Evolutionary conservation across 2,797 vertebrate species (phyloP), one percentile per base, ranked within the genome.

Genomic region (Urocyon cinereoargenteus): DNA sequence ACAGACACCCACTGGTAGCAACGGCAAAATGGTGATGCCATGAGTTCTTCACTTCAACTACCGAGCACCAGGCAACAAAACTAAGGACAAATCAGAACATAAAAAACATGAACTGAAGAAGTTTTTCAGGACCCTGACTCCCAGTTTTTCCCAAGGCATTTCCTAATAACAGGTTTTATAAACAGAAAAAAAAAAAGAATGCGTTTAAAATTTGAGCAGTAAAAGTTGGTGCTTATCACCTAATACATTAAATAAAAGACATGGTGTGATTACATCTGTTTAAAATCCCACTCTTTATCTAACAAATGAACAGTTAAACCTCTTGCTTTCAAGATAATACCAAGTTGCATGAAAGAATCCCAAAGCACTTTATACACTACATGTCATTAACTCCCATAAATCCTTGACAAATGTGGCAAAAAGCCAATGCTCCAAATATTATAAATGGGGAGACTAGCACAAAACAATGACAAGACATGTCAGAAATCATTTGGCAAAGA

Each of bases 301-400:
- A 98, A 98, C 93, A 98, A 97, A 97, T 91, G 96, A 98, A 94
- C 86, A 96, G 96, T 79, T 96, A 95, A 97, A 98, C 89, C 94
- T 96, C 93, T 96, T 96, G 89, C 91, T 98, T 97, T 98, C 96
- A 97, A 97, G 94, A 97, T 97, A 97, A 97, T 96, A 98, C 93
- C 91, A 98, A 96, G 92, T 96, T 97, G 92, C 93, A 97, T 95
- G 91, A 97, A 96, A 96, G 96, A 97, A 92, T 97, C 94, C 96
- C 94, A 95, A 96, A 96, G 93, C 96, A 97, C 93, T 97, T 97
- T 97, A 96, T 83, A 94, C 72, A 95, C 92, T 82, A 95, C 82
- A 90, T 96, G 96, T 97, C 97, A 97, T 95, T 97, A 98, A 96
- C 93, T 94, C 95, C 84, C 91, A 97, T 96, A 97, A 97, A 97